Evolutionary conservation across 2,113 vertebrate species (phyloP), one percentile per base, ranked within the genome.

Genomic region (Heloderma charlesbogerti): DNA sequence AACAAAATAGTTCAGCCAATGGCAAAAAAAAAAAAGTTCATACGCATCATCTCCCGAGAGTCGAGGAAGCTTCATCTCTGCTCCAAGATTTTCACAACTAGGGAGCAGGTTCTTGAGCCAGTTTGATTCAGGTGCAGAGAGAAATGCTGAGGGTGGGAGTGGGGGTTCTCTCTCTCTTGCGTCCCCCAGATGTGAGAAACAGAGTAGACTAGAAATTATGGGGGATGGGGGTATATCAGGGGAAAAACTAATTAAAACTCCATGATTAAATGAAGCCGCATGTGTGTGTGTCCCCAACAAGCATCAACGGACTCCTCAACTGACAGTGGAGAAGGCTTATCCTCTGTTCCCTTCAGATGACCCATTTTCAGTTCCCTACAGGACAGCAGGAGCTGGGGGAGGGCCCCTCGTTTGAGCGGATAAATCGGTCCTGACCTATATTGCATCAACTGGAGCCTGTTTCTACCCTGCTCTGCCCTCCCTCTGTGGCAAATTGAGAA

Each of bases 261-360:
- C 95, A 94, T 94, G 96, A 97, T 97, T 97, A 97, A 97, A 96
- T 95, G 96, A 96, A 97, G 96, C 92, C 84, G 87, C 94, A 96
- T 94, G 92, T 93, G 83, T 96, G 93, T 94, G 96, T 97, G 22
- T 9, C 0, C n/a, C 67, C 22, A n/a, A n/a, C n/a, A n/a, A n/a
- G n/a, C n/a, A n/a, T 25, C 37, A 75, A 5, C 40, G 96, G 97
- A 95, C 93, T 37, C 67, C 29, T 20, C 96, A 96, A 96, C 95
- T 93, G 10, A 91, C 72, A 57, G 93, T 95, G 97, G 96, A 97
- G 96, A 97, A 96, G 89, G 96, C 95, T 95, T 95, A 96, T 96
- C 95, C 97, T 96, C 6, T 83, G 0, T 84, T 75, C 94, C 93
- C 95, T 96, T 96, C 95, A 95, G n/a, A 72, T 96, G 96, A 97